Conservation (phyloP, 2,797 vertebrate species). For the Echiichthys vipera region DNA sequence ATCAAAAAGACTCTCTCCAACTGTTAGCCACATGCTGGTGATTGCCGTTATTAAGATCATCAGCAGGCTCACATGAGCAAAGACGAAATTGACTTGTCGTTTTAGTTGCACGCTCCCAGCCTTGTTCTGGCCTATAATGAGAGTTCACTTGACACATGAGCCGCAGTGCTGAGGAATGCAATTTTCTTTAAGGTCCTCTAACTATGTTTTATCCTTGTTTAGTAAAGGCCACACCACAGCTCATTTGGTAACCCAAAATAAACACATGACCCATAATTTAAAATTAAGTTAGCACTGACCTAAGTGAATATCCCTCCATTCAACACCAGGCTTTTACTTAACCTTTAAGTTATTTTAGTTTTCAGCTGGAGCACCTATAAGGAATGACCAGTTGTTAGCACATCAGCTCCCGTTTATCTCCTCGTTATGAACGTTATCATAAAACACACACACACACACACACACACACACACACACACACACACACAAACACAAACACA, state of each 20-base stretch:
- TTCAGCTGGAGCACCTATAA: not conserved
- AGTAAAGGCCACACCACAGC: slow-evolving; percentile 22
- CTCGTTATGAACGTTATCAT: not conserved
- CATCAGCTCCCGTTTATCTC: not conserved
- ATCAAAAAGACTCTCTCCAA: slow-evolving; percentile 47
- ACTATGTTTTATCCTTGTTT: slow-evolving; percentile 10
- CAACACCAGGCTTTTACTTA: slow-evolving; percentile 20
- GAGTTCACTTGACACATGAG: not conserved
- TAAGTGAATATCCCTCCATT: slow-evolving; percentile 41
- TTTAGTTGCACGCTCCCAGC: slow-evolving; percentile 49
- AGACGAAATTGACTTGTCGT: slow-evolving; percentile 37
- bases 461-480: no score
- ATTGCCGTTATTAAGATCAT: slow-evolving; percentile 71
- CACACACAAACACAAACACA: no score
- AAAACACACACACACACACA: not conserved
- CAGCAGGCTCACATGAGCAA: slow-evolving; percentile 64
- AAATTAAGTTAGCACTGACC: slow-evolving; percentile 51
- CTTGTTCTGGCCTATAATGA: not conserved
- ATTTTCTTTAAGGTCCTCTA: slow-evolving; percentile 17
- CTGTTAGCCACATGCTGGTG: slow-evolving; percentile 67
- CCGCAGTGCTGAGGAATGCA: not conserved
- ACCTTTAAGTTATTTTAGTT: slow-evolving; percentile 19
- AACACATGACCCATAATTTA: slow-evolving; percentile 65
- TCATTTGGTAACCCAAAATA: slow-evolving; percentile 29
- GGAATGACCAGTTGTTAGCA: not conserved